Percentiles rank a stretch among this genome's conserved stretches.
These are phyloP conservation scores for Chloroclystis v-ata DNA, from an alignment of 2,888 invertebrate species.

Conservation along the genomic window DNA sequence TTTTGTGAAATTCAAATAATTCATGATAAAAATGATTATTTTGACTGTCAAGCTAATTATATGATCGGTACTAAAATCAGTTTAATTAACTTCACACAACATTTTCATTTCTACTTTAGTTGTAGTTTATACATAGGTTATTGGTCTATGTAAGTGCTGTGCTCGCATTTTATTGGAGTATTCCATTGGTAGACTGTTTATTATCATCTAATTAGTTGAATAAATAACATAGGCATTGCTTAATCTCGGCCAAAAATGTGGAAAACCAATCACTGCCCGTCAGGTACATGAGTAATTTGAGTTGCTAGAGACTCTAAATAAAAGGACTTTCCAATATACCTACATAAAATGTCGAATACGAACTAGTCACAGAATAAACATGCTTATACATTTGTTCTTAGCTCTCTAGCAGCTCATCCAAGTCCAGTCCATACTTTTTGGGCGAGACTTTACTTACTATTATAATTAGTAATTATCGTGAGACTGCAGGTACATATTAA, in stretches of 20 bases:
- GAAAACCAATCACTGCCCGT: slow-evolving; percentile 36
- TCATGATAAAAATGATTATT: too few relatives aligned
- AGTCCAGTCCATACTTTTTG: slow-evolving; percentile 15
- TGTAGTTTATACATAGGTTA: too few relatives aligned
- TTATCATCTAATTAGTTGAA: not conserved
- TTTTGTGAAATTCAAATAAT: too few relatives aligned
- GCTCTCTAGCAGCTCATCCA: not conserved
- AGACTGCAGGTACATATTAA: slow-evolving; percentile 19
- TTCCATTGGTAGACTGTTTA: too few relatives aligned
- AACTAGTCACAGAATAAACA: not conserved
- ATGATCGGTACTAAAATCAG: too few relatives aligned
- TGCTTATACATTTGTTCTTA: not conserved
- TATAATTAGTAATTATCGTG: slow-evolving; percentile 16
- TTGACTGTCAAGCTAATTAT: too few relatives aligned
- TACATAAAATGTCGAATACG: not conserved
- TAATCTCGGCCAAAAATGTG: not conserved
- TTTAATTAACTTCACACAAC: too few relatives aligned
- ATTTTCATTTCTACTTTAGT: too few relatives aligned
- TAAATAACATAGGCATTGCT: slow-evolving; percentile 2
- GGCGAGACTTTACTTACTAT: slow-evolving; percentile 21
- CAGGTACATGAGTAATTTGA: not conserved
- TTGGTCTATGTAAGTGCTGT: too few relatives aligned
- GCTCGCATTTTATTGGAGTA: too few relatives aligned
- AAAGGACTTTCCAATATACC: not conserved
- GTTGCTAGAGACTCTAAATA: not conserved